phyloP scores from a whole-genome alignment of 2,113 vertebrate species.

The Lates calcarifer region DNA sequence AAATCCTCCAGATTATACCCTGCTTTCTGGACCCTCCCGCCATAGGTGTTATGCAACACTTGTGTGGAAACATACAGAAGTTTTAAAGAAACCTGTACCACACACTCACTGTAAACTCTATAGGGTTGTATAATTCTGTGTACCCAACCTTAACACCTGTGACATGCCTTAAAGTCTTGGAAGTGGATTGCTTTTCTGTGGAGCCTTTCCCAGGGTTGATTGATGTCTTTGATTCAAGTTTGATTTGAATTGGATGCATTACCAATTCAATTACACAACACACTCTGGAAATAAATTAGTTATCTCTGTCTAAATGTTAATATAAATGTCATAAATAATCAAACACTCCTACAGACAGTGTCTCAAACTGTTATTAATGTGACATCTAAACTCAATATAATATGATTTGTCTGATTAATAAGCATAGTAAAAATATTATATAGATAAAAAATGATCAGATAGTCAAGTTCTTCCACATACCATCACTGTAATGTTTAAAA shows the following conservation, averaged over 20 bases:
- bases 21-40: constrained; percentile 39
- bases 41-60: constrained; percentile 35
- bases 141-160: background rate
- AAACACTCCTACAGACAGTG: background rate
- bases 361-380: background rate
- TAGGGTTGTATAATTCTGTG: background rate
- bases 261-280: background rate
- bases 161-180: background rate
- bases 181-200: background rate
- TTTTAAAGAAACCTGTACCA: background rate
- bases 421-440: too few relatives aligned
- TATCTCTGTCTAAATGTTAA: background rate
- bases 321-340: constrained; percentile 1
- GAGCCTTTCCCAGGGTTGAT: background rate
- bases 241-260: background rate
- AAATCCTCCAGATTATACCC: constrained; percentile 67
- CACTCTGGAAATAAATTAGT: background rate
- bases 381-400: background rate
- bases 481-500: background rate
- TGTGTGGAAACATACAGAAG: background rate
- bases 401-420: too few relatives aligned
- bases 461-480: background rate
- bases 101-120: background rate
- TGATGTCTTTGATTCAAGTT: constrained; percentile 2
- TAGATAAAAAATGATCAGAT: too few relatives aligned